Conservation (phyloP, 2,888 invertebrate species). For the Griposia aprilina region DNA sequence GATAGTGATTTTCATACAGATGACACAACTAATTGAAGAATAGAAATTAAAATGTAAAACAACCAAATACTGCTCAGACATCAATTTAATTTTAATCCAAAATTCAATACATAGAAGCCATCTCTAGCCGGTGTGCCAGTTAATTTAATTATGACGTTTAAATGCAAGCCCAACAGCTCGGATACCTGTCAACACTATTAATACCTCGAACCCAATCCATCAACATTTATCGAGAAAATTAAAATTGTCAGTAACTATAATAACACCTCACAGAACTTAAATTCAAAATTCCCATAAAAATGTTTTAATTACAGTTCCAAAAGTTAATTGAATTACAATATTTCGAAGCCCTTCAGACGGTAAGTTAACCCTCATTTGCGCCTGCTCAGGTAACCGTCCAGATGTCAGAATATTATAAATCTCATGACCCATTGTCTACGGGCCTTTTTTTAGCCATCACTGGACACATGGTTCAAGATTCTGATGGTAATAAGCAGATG, state of each 20-base stretch:
- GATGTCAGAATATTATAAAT: constrained; percentile 85
- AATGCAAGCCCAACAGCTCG: background rate
- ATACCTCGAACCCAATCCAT: background rate
- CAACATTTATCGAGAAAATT: background rate
- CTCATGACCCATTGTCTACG: constrained; percentile 84
- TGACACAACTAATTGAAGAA: background rate
- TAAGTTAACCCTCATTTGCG: constrained; percentile 69
- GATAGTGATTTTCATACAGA: no score
- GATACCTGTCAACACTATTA: background rate
- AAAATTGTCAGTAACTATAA: background rate
- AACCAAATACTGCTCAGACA: background rate
- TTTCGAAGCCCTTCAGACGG: constrained; percentile 53
- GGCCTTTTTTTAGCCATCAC: constrained; percentile 81
- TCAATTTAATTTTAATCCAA: background rate
- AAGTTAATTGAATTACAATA: constrained; percentile 64
- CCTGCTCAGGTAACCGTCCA: constrained; percentile 79
- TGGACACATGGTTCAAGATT: constrained; percentile 82
- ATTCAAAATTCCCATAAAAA: constrained; percentile 30
- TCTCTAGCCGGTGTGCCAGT: background rate
- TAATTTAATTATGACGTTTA: constrained; percentile 1
- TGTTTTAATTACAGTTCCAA: constrained; percentile 43
- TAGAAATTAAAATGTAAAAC: background rate
- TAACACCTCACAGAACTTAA: constrained; percentile 15
- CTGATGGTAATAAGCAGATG: constrained; percentile 76
- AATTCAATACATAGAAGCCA: background rate